Conservation (phyloP, 2,113 vertebrate species). For the Proterorhinus semilunaris region DNA sequence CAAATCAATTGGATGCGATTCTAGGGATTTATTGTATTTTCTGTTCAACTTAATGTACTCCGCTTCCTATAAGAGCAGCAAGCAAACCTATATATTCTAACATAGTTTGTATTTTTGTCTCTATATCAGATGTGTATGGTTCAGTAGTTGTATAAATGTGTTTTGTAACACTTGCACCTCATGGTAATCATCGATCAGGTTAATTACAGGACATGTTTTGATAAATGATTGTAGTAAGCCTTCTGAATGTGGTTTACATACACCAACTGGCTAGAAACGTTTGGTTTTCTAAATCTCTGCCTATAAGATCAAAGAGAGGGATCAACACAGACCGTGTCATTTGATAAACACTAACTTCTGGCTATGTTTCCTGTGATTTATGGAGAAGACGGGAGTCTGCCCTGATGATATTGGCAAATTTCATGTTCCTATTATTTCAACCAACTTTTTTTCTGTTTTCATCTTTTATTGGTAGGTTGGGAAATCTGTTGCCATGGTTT, state of each 20-base stretch:
- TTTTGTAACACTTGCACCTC: conserved; percentile 39
- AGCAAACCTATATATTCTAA: conserved; percentile 9
- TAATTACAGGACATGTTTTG: conserved; percentile 23
- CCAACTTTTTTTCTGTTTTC: too few relatives aligned
- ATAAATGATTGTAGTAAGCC: conserved; percentile 17
- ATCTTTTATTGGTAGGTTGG: conserved; percentile 39
- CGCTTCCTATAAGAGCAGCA: conserved; percentile 23
- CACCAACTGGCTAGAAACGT: not conserved
- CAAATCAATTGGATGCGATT: conserved; percentile 50
- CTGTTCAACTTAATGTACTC: conserved; percentile 45
- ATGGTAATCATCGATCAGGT: conserved; percentile 19
- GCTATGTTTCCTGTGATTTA: not conserved
- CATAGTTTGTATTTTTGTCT: conserved; percentile 40
- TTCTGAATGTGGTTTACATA: conserved; percentile 28
- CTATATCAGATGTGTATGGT: not conserved
- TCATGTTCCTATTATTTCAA: too few relatives aligned
- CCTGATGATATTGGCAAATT: not conserved
- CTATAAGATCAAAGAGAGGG: conserved; percentile 23
- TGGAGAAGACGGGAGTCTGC: not conserved
- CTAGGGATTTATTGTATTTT: conserved; percentile 38
- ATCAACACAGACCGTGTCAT: conserved; percentile 41
- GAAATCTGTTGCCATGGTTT: conserved; percentile 64
- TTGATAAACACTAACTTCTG: not conserved
- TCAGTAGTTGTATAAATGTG: not conserved
- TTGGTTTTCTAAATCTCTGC: conserved; percentile 38